phyloP scores from a whole-genome alignment of 2,888 invertebrate species.

The Prosapia bicincta region DNA sequence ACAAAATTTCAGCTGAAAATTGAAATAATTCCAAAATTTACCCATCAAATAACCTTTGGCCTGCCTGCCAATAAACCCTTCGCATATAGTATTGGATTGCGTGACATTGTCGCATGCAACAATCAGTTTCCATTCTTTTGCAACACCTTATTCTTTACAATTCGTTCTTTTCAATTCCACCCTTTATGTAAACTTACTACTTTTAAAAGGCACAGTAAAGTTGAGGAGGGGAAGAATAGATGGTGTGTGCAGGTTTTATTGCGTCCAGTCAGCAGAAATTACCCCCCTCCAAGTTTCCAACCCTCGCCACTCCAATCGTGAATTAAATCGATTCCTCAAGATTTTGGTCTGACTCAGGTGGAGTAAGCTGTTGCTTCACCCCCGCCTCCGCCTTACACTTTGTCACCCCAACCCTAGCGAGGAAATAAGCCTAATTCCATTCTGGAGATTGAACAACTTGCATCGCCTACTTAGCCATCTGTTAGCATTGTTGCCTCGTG shows the following conservation, averaged over 20 bases:
- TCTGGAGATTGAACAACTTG: not conserved
- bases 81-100: too few relatives aligned
- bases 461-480: not conserved
- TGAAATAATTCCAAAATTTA: too few relatives aligned
- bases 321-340: slow-evolving; percentile 25
- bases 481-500: not conserved
- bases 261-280: slow-evolving; percentile 22
- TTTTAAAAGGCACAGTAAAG: not conserved
- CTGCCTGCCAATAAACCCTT: too few relatives aligned
- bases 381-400: not conserved
- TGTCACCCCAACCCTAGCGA: not conserved
- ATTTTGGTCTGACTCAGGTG: slow-evolving; percentile 8
- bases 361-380: not conserved
- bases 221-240: not conserved
- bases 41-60: too few relatives aligned
- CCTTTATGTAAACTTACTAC: too few relatives aligned
- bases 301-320: slow-evolving; percentile 3
- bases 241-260: slow-evolving; percentile 18
- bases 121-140: too few relatives aligned
- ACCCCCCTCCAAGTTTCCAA: not conserved
- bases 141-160: too few relatives aligned
- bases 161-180: too few relatives aligned
- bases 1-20: too few relatives aligned
- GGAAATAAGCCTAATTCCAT: not conserved
- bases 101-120: too few relatives aligned